Evolutionary conservation across 2,113 vertebrate species (phyloP).

Genomic region (Sinocyclocheilus anshuiensis): DNA sequence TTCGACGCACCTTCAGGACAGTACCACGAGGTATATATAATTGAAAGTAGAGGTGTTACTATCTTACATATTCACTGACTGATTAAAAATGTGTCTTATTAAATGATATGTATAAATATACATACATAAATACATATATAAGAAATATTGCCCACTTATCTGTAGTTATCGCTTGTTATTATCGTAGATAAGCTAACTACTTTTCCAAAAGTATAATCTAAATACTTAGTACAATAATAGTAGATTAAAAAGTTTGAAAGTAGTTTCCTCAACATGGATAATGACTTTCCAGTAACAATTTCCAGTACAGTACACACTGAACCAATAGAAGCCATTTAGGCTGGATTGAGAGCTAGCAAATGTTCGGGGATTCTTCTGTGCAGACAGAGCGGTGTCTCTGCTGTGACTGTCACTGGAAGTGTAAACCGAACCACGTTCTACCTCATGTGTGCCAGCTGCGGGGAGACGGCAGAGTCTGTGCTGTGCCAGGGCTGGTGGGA

Average conservation of each 20-base stretch:
- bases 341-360: slow-evolving; percentile 3
- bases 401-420: slow-evolving; percentile 59
- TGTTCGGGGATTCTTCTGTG: slow-evolving; percentile 47
- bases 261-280: background rate
- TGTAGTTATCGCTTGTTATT: background rate
- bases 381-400: slow-evolving; percentile 57
- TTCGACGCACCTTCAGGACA: too few relatives aligned
- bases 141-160: background rate
- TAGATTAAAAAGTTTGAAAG: background rate
- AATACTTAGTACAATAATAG: background rate
- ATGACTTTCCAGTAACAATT: background rate
- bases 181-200: background rate
- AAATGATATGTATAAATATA: too few relatives aligned
- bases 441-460: slow-evolving; percentile 69
- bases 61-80: too few relatives aligned
- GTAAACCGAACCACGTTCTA: slow-evolving; percentile 57
- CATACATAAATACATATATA: too few relatives aligned
- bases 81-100: too few relatives aligned
- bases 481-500: slow-evolving; percentile 37
- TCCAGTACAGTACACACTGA: background rate
- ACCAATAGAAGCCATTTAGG: background rate
- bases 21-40: too few relatives aligned
- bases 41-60: too few relatives aligned
- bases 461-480: slow-evolving; percentile 51
- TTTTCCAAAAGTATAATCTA: background rate